Evolutionary conservation across 2,797 vertebrate genomes (phyloP), one percentile per base, ranked within the genome.

Genomic region (Catostomus latipinnis): DNA sequence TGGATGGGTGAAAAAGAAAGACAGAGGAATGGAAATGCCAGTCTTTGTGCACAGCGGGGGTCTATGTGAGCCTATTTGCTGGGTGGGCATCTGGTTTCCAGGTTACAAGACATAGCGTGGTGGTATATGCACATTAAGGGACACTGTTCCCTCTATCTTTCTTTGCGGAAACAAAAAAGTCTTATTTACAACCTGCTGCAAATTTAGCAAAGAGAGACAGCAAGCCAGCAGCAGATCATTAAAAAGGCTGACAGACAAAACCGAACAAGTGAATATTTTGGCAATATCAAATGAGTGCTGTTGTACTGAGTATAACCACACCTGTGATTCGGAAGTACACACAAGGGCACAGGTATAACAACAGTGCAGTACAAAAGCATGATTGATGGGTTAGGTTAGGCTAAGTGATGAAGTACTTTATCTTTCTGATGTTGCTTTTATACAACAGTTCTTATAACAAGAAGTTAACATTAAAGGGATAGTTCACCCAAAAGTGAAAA

Each of bases 11-110:
- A 50, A 84, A 76, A 66, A 87, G 83, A 61, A 62, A 63, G 34
- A 11, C 22, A 52, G 16, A 13, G 56, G 18, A 74, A 10, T 63
- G 11, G 12, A 56, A 48, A n/a, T 68, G 6, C 6, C 43, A 18
- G 49, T 54, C 53, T 0, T 13, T 54, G 53, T 54, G 53, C 8
- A 54, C n/a, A 54, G 53, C 53, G 53, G 5, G 52, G 10, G 57
- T 65, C 45, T 67, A 43, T 14, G 80, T 69, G 85, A 57, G 85
- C 1, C 70, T 76, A 74, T 66, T 86, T 87, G 67, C 78, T 79
- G 78, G 81, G 83, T 84, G 76, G 77, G 78, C 86, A 66, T 22
- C 53, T 84, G 63, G 86, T 90, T 88, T 81, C 88, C 84, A 83
- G 84, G 88, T 86, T 79, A 89, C 86, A 66, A 78, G 10, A 48